A percentile compares a stretch with the other conserved stretches of the same genome.
These are phyloP conservation scores for Aselliscus stoliczkanus DNA, from an alignment of 2,797 vertebrate species.

Conservation along the genomic window DNA sequence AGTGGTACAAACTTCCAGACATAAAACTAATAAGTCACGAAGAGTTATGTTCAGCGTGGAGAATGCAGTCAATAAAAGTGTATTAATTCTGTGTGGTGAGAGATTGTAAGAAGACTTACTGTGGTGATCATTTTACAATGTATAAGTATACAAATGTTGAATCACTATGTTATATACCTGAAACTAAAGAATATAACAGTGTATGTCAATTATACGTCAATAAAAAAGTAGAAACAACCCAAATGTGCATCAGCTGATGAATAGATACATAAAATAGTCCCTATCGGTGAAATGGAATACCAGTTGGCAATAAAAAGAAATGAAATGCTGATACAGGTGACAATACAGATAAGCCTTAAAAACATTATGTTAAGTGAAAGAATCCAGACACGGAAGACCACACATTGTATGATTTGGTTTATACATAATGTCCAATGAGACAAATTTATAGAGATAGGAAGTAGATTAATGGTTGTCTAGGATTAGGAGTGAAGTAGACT, in stretches of 20 bases:
- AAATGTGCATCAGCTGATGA: background rate
- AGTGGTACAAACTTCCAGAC: background rate
- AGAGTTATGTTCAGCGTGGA: too few species aligned
- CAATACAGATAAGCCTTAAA: background rate
- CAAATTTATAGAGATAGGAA: background rate
- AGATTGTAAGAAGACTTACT: background rate
- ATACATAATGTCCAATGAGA: background rate
- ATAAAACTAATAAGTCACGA: background rate
- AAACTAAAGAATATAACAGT: background rate
- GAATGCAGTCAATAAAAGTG: background rate
- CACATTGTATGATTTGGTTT: rapidly evolving
- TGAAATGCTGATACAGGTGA: background rate
- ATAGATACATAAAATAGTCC: background rate
- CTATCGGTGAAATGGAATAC: background rate
- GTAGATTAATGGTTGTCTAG: background rate
- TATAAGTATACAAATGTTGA: background rate
- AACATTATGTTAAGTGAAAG: background rate
- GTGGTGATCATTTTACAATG: background rate
- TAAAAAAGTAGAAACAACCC: background rate
- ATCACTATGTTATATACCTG: background rate
- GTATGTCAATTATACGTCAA: background rate
- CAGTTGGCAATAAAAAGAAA: background rate
- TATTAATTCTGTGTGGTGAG: background rate
- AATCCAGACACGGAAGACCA: background rate
- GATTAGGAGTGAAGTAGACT: background rate